Evolutionary conservation across 2,888 invertebrate genomes (phyloP), one percentile per base, ranked within the genome.

Genomic region (Pediacus dermestoides): DNA sequence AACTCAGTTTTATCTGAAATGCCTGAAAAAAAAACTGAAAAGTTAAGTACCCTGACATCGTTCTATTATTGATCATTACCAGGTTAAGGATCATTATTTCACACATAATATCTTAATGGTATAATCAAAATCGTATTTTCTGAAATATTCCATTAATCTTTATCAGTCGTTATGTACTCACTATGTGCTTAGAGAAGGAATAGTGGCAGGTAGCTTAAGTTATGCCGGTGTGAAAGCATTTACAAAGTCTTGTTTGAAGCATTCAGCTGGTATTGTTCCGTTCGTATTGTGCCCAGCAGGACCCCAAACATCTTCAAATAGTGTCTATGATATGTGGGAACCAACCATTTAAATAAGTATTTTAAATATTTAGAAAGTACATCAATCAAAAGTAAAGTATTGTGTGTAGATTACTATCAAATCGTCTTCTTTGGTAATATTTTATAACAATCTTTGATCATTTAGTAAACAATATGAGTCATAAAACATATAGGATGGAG

Each of bases 241-340:
- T 11, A 22, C 12, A 32, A 9, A 7, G 13, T 32, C n/a, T 28
- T 16, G 22, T 32, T 32, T 16, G 12, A 21, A 11, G 14, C 14
- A 8, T 28, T 13, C 28, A 28, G 15, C 8, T 21, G n/a, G 32
- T 18, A 32, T 22, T 21, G 32, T 32, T 21, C 32, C 18, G 13
- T 10, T n/a, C n/a, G 32, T 8, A 21, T 16, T 32, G 12, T 32
- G 18, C 21, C 21, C 32, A 21, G 32, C 32, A 21, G 32, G 32
- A 16, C 15, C n/a, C 13, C 13, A 12, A 28, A 12, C 13, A 28
- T 28, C 11, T 13, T 6, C 18, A 9, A 10, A 9, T 3, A 18
- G 14, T 10, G 11, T 13, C 18, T 8, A 32, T 32, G 32, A 28
- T 28, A 28, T 32, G 32, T 32, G 32, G 32, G 32, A 32, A 32